phyloP scores from a whole-genome alignment of 2,888 invertebrate species.

The Nemapogon koenigi region DNA sequence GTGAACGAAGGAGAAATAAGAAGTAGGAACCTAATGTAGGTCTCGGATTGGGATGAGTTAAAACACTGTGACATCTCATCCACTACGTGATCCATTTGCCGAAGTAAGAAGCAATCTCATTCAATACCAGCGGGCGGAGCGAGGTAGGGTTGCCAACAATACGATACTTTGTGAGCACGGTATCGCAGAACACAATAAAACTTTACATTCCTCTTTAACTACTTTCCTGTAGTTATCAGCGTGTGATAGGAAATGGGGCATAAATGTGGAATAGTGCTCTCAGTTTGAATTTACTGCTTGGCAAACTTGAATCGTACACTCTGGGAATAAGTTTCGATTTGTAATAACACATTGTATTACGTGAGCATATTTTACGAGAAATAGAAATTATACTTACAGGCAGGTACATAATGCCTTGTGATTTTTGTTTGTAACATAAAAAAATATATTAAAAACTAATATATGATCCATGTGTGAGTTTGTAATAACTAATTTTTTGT shows the following conservation, averaged over 20 bases:
- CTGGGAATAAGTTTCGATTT: too few relatives aligned
- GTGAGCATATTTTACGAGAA: too few relatives aligned
- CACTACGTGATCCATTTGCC: conserved; percentile 67
- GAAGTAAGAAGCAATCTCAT: conserved; percentile 68
- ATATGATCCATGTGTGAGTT: too few relatives aligned
- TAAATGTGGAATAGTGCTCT: conserved; percentile 26
- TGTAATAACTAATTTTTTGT: too few relatives aligned
- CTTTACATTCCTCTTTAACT: conserved; percentile 58
- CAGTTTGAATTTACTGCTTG: conserved; percentile 12
- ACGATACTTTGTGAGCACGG: conserved; percentile 47
- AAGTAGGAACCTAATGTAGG: too few relatives aligned
- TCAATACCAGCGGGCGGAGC: conserved; percentile 56
- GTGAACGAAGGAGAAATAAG: not conserved
- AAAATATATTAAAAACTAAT: too few relatives aligned
- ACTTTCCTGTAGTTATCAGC: conserved; percentile 52
- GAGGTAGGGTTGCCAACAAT: conserved; percentile 30
- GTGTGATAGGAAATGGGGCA: conserved; percentile 43
- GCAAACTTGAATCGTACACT: too few relatives aligned
- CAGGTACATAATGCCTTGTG: too few relatives aligned
- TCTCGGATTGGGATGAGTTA: conserved; percentile 60
- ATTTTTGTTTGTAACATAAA: too few relatives aligned
- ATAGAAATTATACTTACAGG: too few relatives aligned
- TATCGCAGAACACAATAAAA: conserved; percentile 56
- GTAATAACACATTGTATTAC: too few relatives aligned
- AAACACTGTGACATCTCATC: conserved; percentile 68